phyloP scores from a whole-genome alignment of 2,888 invertebrate species.

The Drosophila hawaiiensis region DNA sequence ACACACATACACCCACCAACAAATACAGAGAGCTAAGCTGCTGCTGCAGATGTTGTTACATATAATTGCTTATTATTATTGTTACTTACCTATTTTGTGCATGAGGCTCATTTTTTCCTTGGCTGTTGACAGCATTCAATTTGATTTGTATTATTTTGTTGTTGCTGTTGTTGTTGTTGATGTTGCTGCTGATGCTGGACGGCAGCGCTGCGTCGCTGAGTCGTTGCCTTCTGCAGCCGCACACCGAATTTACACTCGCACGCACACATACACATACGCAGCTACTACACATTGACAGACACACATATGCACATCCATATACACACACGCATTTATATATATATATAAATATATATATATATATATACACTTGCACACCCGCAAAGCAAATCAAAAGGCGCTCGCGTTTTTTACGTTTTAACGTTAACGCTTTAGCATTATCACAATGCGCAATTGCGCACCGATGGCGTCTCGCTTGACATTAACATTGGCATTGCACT shows the following conservation, averaged over 20 bases:
- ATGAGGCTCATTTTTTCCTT: constrained; percentile 70
- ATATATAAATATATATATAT: constrained; percentile 1
- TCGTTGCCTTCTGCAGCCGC: constrained; percentile 69
- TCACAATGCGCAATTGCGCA: constrained; percentile 57
- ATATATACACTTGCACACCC: constrained; percentile 47
- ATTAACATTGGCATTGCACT: constrained; percentile 62
- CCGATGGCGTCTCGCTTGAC: constrained; percentile 32
- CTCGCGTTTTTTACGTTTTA: constrained; percentile 37
- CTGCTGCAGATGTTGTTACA: constrained; percentile 37
- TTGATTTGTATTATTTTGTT: constrained; percentile 37
- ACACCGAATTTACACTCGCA: constrained; percentile 61
- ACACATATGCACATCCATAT: constrained; percentile 52
- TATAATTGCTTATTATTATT: neutral
- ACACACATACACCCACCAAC: neutral
- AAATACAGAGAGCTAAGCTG: constrained; percentile 20
- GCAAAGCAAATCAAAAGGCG: constrained; percentile 47
- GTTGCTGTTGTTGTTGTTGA: constrained; percentile 34
- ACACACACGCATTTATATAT: constrained; percentile 24
- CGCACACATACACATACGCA: constrained; percentile 58
- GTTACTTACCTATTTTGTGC: constrained; percentile 74
- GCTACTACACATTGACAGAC: constrained; percentile 46
- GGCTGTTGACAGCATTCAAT: constrained; percentile 53
- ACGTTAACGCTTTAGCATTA: constrained; percentile 49
- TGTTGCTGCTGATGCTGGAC: constrained; percentile 39
- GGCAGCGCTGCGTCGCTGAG: constrained; percentile 49